A percentile compares a stretch with the other conserved stretches of the same genome.
Evolutionary conservation across 2,113 vertebrate species (phyloP).

Genomic region (Rostratula benghalensis): DNA sequence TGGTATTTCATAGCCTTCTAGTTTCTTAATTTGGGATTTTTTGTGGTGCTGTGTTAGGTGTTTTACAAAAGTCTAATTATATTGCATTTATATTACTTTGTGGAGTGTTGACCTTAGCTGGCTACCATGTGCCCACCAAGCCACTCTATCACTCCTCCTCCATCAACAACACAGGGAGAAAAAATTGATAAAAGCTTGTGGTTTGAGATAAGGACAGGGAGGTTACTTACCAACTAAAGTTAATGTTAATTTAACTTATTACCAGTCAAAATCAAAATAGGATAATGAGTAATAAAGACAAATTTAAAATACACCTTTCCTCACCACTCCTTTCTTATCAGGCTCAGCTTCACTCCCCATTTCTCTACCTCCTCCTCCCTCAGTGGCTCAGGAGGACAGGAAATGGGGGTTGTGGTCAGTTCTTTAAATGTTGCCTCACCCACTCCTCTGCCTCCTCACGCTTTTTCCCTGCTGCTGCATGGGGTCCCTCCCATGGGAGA

Average conservation of each 20-base stretch:
- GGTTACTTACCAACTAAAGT: not conserved
- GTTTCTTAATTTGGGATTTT: not conserved
- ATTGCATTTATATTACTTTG: not conserved
- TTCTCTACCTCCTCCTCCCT: not conserved
- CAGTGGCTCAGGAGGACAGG: fast-evolving
- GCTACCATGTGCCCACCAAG: not conserved
- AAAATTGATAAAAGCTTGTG: not conserved
- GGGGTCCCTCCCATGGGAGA: not conserved
- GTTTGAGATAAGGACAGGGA: fast-evolving
- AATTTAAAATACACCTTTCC: not conserved
- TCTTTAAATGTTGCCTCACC: not conserved
- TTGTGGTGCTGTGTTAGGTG: not conserved
- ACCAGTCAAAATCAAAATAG: not conserved
- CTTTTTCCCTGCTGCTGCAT: fast-evolving
- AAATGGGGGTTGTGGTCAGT: not conserved
- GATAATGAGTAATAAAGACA: not conserved
- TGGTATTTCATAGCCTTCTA: not conserved
- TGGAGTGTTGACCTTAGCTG: not conserved
- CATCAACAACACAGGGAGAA: not conserved
- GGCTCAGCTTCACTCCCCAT: not conserved
- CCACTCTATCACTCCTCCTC: not conserved
- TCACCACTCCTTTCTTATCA: not conserved
- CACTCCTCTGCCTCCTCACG: fast-evolving
- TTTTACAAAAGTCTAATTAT: not conserved
- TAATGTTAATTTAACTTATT: not conserved